phyloP scores from a whole-genome alignment of 2,113 vertebrate genomes.

The Microtus oregoni region DNA sequence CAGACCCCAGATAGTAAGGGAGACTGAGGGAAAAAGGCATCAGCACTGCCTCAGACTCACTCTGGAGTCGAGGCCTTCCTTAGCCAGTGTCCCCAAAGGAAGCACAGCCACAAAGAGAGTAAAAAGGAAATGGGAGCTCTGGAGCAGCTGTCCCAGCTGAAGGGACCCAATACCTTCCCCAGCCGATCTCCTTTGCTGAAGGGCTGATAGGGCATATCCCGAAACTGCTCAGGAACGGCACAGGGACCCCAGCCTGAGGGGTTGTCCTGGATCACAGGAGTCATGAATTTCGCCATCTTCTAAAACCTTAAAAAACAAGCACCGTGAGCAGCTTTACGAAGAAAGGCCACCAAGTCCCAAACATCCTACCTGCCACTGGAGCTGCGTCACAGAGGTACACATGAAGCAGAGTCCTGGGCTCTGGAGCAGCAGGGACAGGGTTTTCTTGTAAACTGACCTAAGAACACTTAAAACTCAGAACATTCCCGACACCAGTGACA shows the following conservation, averaged over 20 bases:
- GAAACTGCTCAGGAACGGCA: slow-evolving; percentile 97
- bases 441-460: neutral
- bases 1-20: neutral
- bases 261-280: slow-evolving; percentile 99
- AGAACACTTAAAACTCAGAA: neutral
- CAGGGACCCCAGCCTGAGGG: slow-evolving; percentile 98
- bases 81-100: neutral
- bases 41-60: neutral
- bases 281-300: slow-evolving; percentile 96
- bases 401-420: neutral
- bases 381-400: neutral
- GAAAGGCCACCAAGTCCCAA: neutral
- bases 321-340: neutral
- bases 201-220: slow-evolving; percentile 99
- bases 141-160: neutral
- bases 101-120: neutral
- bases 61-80: neutral
- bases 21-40: too few relatives aligned
- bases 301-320: slow-evolving; percentile 54
- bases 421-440: neutral
- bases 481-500: neutral
- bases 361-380: too few relatives aligned
- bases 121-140: accelerated
- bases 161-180: slow-evolving; percentile 91
- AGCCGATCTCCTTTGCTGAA: slow-evolving; percentile 99